These are phyloP conservation scores for Akabosia matsudoensis DNA, from an alignment of 1,140 invertebrate species.

Conservation along the genomic window DNA sequence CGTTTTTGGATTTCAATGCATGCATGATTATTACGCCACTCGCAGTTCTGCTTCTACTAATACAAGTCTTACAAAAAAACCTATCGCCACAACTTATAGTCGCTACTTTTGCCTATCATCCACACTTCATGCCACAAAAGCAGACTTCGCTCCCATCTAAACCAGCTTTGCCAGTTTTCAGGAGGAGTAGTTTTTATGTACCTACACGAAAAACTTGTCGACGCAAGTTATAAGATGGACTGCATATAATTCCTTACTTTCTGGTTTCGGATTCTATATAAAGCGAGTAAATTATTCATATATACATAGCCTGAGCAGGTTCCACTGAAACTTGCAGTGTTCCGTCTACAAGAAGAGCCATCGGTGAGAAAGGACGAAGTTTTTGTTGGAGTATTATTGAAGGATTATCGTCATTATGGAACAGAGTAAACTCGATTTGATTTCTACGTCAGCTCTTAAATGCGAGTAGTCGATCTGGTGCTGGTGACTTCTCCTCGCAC, in stretches of 20 bases:
- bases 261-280: background rate
- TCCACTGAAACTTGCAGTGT: background rate
- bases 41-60: too few species aligned
- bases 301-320: background rate
- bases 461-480: background rate
- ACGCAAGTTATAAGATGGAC: background rate
- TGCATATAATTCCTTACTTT: background rate
- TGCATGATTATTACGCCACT: background rate
- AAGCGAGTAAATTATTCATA: slow-evolving; percentile 7
- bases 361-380: background rate
- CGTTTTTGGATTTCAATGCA: background rate
- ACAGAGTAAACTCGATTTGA: slow-evolving; percentile 1
- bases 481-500: background rate
- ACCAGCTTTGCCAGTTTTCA: slow-evolving; percentile 18
- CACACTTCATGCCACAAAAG: too few species aligned
- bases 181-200: background rate
- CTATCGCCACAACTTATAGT: too few species aligned
- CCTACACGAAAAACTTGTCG: background rate
- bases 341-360: background rate
- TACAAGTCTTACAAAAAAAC: too few species aligned
- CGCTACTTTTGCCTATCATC: too few species aligned
- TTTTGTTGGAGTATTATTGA: slow-evolving; percentile 17
- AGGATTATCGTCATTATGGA: slow-evolving; percentile 14
- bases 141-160: background rate
- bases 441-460: background rate